Percentiles rank a stretch among this genome's conserved stretches.
Evolutionary conservation across 2,797 vertebrate genomes (phyloP).

Genomic region (Lithobates pipiens): DNA sequence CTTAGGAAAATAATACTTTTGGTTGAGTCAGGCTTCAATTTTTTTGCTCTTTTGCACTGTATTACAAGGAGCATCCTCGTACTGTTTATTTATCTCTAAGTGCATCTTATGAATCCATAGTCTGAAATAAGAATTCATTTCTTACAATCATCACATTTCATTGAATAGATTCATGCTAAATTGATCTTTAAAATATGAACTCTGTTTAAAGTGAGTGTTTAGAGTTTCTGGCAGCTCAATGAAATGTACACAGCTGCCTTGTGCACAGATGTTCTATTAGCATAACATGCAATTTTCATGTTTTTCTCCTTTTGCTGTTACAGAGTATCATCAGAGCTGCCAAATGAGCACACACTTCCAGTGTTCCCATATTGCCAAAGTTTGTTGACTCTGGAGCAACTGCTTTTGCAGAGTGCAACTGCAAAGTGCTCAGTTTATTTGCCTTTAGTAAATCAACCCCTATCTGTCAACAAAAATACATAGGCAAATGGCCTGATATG

Average conservation of each 20-base stretch:
- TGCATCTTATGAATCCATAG: conserved; percentile 10
- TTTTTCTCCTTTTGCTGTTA: conserved; percentile 39
- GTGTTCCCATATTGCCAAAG: conserved; percentile 24
- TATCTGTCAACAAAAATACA: neutral
- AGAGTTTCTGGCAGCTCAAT: conserved; percentile 36
- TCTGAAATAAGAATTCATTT: conserved; percentile 5
- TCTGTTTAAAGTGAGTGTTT: conserved; percentile 36
- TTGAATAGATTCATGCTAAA: conserved; percentile 51
- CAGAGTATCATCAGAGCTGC: conserved; percentile 40
- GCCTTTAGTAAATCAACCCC: too few species aligned
- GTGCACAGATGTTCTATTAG: conserved; percentile 58
- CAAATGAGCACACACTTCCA: conserved; percentile 40
- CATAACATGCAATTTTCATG: conserved; percentile 59
- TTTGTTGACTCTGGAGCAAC: conserved; percentile 15
- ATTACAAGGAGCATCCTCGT: neutral
- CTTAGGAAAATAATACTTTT: too few species aligned
- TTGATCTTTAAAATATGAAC: conserved; percentile 40
- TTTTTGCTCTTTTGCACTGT: neutral
- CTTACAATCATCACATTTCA: conserved; percentile 36
- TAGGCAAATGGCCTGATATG: neutral
- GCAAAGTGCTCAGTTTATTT: too few species aligned
- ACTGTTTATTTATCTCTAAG: neutral
- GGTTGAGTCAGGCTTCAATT: neutral
- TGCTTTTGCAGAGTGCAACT: too few species aligned
- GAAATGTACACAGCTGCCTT: conserved; percentile 50